Evolutionary conservation across 1,140 invertebrate genomes (phyloP), one percentile per base, ranked within the genome.

Genomic region (Drosophila pruinosa): DNA sequence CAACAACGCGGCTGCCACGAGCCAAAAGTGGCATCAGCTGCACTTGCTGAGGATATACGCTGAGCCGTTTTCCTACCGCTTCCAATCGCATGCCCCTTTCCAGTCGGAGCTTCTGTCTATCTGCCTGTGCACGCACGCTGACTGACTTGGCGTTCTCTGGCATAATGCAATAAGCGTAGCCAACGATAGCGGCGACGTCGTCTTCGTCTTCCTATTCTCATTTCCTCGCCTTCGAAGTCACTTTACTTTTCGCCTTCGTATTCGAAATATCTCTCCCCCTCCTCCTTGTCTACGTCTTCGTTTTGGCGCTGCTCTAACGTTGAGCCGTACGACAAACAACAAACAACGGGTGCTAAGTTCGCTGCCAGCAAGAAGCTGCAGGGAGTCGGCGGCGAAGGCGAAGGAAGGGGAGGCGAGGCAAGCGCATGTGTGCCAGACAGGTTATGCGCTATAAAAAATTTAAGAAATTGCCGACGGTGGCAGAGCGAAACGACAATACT

Each of bases 381-480:
- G 57, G 52, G 7, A 17, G 22, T 17, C 6, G 4, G 0, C 3
- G n/a, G 4, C 8, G 43, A n/a, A n/a, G n/a, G n/a, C n/a, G 2
- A 19, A n/a, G 8, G 5, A 5, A 2, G 43, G 12, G 17, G 4
- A 10, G 6, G 14, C 6, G 26, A 15, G 39, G 26, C 19, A 17
- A 52, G 69, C 77, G 75, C 82, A 86, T 85, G 81, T 85, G 81
- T 86, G 81, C 47, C 81, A 85, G 81, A 85, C 81, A 85, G 81
- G 81, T 85, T 85, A 85, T 85, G 81, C 77, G 81, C 81, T 78
- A 85, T 85, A 85, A 85, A 86, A 85, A 86, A 85, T 85, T 86
- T 86, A 86, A 86, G 81, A 86, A 85, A 86, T 85, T 86, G 73
- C 81, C 75, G 75, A 70, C 81, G 75, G 48, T 31, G 65, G 75